A percentile compares a stretch with the other conserved stretches of the same genome.
Evolutionary conservation across 1,140 invertebrate species (phyloP).

Genomic region (Eumaeus atala): DNA sequence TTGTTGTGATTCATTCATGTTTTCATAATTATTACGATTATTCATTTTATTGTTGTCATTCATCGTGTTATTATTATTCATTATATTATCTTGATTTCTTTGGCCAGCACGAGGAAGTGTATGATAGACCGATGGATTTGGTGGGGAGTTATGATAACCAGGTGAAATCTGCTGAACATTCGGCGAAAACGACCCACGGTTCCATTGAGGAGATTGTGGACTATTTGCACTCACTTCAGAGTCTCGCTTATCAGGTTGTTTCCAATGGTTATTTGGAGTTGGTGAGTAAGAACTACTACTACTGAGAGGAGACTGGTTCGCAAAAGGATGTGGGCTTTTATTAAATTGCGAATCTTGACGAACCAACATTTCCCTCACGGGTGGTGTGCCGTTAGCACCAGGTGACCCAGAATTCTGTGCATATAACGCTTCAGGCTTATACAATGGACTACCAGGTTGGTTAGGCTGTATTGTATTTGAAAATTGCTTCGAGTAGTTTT

Average conservation of each 20-base stretch:
- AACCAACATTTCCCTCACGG: slow-evolving; percentile 59
- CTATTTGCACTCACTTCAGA: slow-evolving; percentile 45
- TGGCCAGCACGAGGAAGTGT: slow-evolving; percentile 51
- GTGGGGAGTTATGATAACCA: slow-evolving; percentile 38
- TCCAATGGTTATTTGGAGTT: slow-evolving; percentile 58
- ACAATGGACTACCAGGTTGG: slow-evolving; percentile 63
- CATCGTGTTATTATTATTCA: slow-evolving; percentile 28
- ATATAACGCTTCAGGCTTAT: slow-evolving; percentile 69
- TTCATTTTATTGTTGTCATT: slow-evolving; percentile 8
- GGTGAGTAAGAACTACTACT: slow-evolving; percentile 53
- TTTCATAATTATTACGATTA: slow-evolving; percentile 37
- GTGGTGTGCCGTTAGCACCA: slow-evolving; percentile 46
- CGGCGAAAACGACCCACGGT: slow-evolving; percentile 52
- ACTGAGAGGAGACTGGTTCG: slow-evolving; percentile 43
- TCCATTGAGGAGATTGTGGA: slow-evolving; percentile 44
- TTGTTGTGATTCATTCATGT: slow-evolving; percentile 29
- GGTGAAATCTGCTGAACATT: slow-evolving; percentile 39
- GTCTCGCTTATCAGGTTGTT: slow-evolving; percentile 60
- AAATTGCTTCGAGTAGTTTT: slow-evolving; percentile 53
- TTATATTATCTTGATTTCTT: slow-evolving; percentile 40
- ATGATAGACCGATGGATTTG: slow-evolving; percentile 46
- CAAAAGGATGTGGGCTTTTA: slow-evolving; percentile 66
- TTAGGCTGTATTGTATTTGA: slow-evolving; percentile 50
- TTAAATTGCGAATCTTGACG: slow-evolving; percentile 73
- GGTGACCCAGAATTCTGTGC: slow-evolving; percentile 44